Percentiles rank a stretch among this genome's conserved stretches.
These are phyloP conservation scores for Lepidotrigona ventralis DNA, from an alignment of 1,140 invertebrate genomes.

Conservation along the genomic window DNA sequence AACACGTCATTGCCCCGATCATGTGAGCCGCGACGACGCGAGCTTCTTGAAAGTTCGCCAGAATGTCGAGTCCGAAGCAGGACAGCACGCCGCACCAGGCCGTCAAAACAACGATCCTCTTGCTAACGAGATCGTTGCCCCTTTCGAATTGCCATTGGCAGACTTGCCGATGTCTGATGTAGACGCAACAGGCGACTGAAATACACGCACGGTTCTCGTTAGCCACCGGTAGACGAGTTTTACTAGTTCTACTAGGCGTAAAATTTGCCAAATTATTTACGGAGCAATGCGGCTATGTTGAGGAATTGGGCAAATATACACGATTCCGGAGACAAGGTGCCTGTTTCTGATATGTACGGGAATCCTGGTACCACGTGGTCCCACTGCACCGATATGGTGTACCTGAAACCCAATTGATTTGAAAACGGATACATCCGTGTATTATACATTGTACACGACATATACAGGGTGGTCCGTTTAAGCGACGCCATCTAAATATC, in stretches of 20 bases:
- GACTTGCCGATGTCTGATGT: conserved; percentile 70
- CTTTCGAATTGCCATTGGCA: conserved; percentile 68
- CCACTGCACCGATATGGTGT: conserved; percentile 79
- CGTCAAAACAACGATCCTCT: conserved; percentile 47
- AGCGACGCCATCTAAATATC: no score
- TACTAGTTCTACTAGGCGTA: background rate
- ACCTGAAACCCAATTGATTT: conserved; percentile 74
- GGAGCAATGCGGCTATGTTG: conserved; percentile 80
- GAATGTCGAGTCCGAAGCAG: conserved; percentile 68
- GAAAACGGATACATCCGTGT: conserved; percentile 24
- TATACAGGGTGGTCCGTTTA: no score
- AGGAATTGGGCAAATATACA: conserved; percentile 83
- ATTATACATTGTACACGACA: no score
- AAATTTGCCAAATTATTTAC: conserved; percentile 66
- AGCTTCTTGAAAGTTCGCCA: conserved; percentile 71
- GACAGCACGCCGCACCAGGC: conserved; percentile 61
- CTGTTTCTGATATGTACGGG: conserved; percentile 84
- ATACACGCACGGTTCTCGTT: background rate
- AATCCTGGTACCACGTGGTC: conserved; percentile 81
- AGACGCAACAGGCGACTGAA: conserved; percentile 68
- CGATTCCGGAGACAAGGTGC: conserved; percentile 82
- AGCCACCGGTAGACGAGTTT: background rate
- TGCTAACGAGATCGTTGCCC: conserved; percentile 55
- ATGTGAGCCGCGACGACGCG: conserved; percentile 67
- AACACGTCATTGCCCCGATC: conserved; percentile 69